These are phyloP conservation scores for Tyrophagus putrescentiae DNA, from an alignment of 1,140 invertebrate species.

Conservation along the genomic window DNA sequence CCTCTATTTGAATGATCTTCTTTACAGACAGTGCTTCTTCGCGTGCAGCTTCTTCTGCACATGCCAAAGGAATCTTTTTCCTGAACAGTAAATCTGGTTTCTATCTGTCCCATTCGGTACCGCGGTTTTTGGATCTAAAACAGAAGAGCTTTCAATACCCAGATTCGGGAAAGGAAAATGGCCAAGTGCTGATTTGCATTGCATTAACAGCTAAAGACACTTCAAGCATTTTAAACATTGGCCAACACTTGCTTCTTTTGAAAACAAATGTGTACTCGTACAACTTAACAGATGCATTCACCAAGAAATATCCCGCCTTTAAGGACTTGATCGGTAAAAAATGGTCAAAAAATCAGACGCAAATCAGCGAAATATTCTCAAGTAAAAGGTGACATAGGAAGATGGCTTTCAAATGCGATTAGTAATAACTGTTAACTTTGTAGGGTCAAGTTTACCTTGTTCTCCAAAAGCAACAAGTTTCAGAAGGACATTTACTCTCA, in stretches of 20 bases:
- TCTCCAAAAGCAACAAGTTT: constrained; percentile 60
- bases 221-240: constrained; percentile 46
- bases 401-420: constrained; percentile 7
- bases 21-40: neutral
- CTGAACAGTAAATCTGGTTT: constrained; percentile 53
- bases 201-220: constrained; percentile 44
- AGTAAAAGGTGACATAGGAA: neutral
- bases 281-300: constrained; percentile 11
- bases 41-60: constrained; percentile 4
- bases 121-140: constrained; percentile 50
- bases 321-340: neutral
- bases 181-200: constrained; percentile 74
- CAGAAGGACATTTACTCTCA: constrained; percentile 55
- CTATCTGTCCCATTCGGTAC: constrained; percentile 82
- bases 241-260: constrained; percentile 31
- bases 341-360: constrained; percentile 3
- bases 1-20: neutral
- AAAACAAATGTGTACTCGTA: constrained; percentile 14
- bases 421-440: constrained; percentile 33
- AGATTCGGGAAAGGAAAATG: constrained; percentile 49
- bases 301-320: constrained; percentile 13
- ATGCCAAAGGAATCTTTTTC: constrained; percentile 46
- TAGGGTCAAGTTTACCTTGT: constrained; percentile 49
- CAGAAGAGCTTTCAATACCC: constrained; percentile 53
- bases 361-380: neutral